phyloP scores from a whole-genome alignment of 2,888 invertebrate species.

The Automeris io region DNA sequence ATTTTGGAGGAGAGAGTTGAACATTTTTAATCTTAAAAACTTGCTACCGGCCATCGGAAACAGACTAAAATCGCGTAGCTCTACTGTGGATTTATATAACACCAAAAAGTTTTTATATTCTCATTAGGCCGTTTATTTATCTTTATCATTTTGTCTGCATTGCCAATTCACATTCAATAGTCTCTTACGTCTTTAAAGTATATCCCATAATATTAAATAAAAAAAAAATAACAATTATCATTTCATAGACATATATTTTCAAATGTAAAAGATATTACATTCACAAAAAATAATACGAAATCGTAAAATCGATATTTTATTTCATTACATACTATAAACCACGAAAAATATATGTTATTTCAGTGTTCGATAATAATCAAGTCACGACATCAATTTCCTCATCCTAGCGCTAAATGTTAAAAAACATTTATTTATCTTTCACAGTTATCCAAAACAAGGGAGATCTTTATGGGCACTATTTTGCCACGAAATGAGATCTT shows the following conservation, averaged over 20 bases:
- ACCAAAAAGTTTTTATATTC: no score
- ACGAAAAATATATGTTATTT: slow-evolving; percentile 50
- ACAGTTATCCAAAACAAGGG: slow-evolving; percentile 48
- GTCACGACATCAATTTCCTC: slow-evolving; percentile 27
- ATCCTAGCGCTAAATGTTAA: slow-evolving; percentile 21
- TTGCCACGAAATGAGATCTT: slow-evolving; percentile 67
- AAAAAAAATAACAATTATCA: slow-evolving; percentile 22
- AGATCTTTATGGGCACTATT: slow-evolving; percentile 62
- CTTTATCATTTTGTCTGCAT: no score
- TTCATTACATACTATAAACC: slow-evolving; percentile 36
- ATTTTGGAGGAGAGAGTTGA: no score
- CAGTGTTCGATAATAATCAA: slow-evolving; percentile 33
- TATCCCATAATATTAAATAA: slow-evolving; percentile 2
- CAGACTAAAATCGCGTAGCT: no score
- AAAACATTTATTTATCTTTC: slow-evolving; percentile 47
- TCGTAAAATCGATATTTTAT: slow-evolving; percentile 52
- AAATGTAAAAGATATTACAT: slow-evolving; percentile 44
- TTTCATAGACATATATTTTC: slow-evolving; percentile 54
- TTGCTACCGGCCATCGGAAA: no score
- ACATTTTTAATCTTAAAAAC: no score
- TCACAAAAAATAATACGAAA: slow-evolving; percentile 54
- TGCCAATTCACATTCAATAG: no score
- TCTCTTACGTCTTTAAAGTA: no score
- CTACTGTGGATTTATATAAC: no score
- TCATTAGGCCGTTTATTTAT: no score